phyloP scores from a whole-genome alignment of 2,797 vertebrate species.

The Sphenopsis melanotis region DNA sequence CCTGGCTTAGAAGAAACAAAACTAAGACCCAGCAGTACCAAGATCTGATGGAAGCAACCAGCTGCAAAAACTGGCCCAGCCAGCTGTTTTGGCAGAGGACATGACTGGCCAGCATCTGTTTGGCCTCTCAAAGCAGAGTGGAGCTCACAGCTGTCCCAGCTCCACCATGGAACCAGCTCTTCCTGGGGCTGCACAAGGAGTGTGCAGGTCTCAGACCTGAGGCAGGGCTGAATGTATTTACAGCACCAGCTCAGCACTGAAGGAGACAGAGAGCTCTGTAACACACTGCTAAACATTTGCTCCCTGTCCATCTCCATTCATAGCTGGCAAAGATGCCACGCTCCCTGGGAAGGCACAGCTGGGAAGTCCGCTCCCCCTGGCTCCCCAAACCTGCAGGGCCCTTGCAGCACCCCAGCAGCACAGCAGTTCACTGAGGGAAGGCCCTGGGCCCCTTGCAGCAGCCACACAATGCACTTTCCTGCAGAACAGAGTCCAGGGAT shows the following conservation, averaged over 20 bases:
- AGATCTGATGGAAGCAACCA: neutral
- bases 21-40: neutral
- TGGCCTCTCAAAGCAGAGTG: neutral
- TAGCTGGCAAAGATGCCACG: accelerated
- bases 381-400: neutral
- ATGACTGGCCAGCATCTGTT: neutral
- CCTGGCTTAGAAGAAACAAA: neutral
- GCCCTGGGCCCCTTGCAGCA: neutral
- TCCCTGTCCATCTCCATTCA: neutral
- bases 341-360: neutral
- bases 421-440: neutral
- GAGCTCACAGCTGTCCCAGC: neutral
- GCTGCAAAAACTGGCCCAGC: neutral
- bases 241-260: neutral
- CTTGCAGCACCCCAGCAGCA: neutral
- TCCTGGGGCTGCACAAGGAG: neutral
- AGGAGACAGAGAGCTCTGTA: neutral
- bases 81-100: neutral
- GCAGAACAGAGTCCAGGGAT: neutral
- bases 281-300: neutral
- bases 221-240: neutral
- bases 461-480: neutral
- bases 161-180: neutral
- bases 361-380: neutral
- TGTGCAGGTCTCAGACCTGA: neutral